These are phyloP conservation scores for Platyura marginata DNA, from an alignment of 1,140 invertebrate species.

Conservation along the genomic window DNA sequence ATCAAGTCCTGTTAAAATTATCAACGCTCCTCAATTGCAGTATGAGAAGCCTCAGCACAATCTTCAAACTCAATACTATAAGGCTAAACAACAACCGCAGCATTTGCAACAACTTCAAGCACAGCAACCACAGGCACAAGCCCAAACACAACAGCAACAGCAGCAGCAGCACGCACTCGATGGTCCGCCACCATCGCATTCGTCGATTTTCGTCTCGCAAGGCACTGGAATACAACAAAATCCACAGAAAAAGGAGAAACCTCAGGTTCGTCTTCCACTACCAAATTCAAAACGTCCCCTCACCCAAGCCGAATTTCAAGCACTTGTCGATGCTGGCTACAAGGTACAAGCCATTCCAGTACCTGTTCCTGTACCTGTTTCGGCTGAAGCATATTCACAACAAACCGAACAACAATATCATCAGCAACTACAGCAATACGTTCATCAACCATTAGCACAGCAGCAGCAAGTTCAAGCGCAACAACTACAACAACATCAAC, in stretches of 20 bases:
- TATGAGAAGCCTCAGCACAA: background rate
- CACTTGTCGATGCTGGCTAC: conserved; percentile 27
- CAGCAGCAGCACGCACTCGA: background rate
- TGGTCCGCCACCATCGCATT: conserved; percentile 6
- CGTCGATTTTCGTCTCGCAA: conserved; percentile 10
- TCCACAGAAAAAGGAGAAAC: too few species aligned
- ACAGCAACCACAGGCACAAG: background rate
- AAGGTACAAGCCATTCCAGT: conserved; percentile 29
- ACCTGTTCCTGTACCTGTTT: conserved; percentile 5
- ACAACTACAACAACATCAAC: background rate
- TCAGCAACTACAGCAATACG: background rate
- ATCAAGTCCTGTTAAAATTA: background rate
- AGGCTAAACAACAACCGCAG: background rate
- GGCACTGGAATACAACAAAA: conserved; percentile 6
- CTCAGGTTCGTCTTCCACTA: conserved; percentile 26
- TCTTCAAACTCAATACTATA: background rate
- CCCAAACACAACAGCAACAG: background rate
- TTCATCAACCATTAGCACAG: background rate
- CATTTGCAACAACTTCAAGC: background rate
- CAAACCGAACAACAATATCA: background rate
- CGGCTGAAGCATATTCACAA: background rate
- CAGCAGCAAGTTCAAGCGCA: background rate
- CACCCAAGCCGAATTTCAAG: conserved; percentile 28
- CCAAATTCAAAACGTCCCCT: conserved; percentile 29
- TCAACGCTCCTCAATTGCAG: background rate